Base-by-base conservation (phyloP, 2,888 invertebrate genomes). In the Heliconius aoede region DNA sequence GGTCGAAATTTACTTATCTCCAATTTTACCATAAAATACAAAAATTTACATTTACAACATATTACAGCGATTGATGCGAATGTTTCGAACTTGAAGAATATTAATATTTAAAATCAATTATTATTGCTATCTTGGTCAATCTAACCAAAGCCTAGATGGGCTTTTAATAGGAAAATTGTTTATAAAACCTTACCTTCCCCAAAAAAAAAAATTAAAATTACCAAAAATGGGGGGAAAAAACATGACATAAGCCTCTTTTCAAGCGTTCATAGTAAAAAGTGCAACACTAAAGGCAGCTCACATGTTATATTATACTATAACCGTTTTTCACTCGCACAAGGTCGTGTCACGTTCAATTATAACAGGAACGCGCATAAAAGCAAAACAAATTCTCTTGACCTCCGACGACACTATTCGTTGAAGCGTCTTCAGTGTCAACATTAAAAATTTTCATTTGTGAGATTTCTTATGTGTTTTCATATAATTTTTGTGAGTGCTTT, bases 321-420 rank as follows among this genome's bases (percentile, higher is more conserved):
- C 55, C 8, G 30, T 24, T 60, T 40, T 72, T 71, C 36, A 55
- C 32, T 72, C 72, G 72, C 60, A 60, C 72, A 72, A 72, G 72
- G 72, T 21, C 60, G 21, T 58, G 40, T 60, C 72, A 72, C 60
- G 32, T 28, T 60, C 36, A 72, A 72, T 72, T 72, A 72, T 60
- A 72, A 58, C 72, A 72, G 72, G 60, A 60, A 72, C 61, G 72
- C 28, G 60, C 40, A 72, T 61, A 60, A 72, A 72, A 61, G 60
- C 72, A 40, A 60, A 72, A 72, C 72, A 60, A 72, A 72, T 60
- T 40, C 72, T 69, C 69, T 69, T 69, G 69, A 55, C 69, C 69
- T 30, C 55, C 55, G 55, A 13, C 55, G 51, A 30, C 51, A 69
- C 30, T 69, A 69, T 69, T 51, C 28, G 46, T 30, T 30, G 30